phyloP scores from a whole-genome alignment of 2,888 invertebrate genomes.

The Junonia oenone region DNA sequence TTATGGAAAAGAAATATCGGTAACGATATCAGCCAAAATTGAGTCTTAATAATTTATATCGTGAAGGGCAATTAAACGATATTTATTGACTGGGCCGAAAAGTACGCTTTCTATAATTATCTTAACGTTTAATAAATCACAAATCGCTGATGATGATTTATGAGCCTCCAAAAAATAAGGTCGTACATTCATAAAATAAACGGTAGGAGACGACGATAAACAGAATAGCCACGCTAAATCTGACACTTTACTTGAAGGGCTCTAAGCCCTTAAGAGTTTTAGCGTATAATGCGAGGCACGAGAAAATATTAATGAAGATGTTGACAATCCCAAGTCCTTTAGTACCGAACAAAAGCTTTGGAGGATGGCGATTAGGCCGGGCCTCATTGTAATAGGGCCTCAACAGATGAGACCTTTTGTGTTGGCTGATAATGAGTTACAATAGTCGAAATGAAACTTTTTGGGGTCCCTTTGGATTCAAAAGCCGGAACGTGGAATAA shows the following conservation, averaged over 20 bases:
- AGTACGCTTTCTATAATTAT: not conserved
- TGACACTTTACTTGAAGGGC: slow-evolving; percentile 29
- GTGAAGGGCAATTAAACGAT: not conserved
- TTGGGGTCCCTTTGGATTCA: slow-evolving; percentile 32
- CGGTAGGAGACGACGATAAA: not conserved
- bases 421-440: slow-evolving; percentile 52
- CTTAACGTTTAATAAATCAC: not conserved
- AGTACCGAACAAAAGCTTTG: slow-evolving; percentile 49
- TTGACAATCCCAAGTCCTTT: slow-evolving; percentile 58
- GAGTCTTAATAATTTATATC: not conserved
- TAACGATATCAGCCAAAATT: not conserved
- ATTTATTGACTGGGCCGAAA: not conserved
- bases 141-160: not conserved
- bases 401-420: slow-evolving; percentile 59
- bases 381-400: slow-evolving; percentile 37
- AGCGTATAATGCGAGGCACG: slow-evolving; percentile 32
- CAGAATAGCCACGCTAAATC: slow-evolving; percentile 23
- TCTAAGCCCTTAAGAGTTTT: slow-evolving; percentile 36
- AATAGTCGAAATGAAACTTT: slow-evolving; percentile 50
- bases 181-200: not conserved
- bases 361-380: slow-evolving; percentile 42
- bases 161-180: not conserved
- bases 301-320: slow-evolving; percentile 66
- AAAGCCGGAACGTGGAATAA: slow-evolving; percentile 14
- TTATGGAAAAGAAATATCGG: slow-evolving; percentile 11